These are phyloP conservation scores for Drosophila tristis DNA, from an alignment of 1,140 invertebrate genomes.

Conservation along the genomic window DNA sequence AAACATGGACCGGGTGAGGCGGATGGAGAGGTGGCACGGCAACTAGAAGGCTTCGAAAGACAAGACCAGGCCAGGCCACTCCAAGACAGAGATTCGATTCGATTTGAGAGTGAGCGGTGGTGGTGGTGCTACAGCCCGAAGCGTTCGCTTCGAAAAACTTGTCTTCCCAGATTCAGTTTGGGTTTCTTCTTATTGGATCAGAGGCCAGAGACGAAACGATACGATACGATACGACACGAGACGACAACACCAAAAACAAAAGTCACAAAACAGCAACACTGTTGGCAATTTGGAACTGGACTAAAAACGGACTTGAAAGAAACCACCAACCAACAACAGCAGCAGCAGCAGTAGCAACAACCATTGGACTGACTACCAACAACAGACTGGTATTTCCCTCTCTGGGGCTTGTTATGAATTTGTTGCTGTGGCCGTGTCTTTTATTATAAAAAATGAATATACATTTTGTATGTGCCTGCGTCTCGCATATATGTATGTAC, in stretches of 20 bases:
- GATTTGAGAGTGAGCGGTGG: constrained; percentile 41
- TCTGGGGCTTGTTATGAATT: constrained; percentile 46
- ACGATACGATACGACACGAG: background rate
- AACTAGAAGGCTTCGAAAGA: constrained; percentile 44
- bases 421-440: constrained; percentile 44
- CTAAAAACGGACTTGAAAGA: constrained; percentile 74
- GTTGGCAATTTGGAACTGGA: constrained; percentile 77
- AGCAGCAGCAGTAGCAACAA: constrained; percentile 30
- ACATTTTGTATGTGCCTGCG: constrained; percentile 58
- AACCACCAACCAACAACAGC: constrained; percentile 48
- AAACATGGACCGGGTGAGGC: constrained; percentile 40
- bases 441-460: constrained; percentile 67
- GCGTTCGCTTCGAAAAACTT: constrained; percentile 64
- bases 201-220: constrained; percentile 21
- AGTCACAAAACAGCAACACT: constrained; percentile 41
- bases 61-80: constrained; percentile 23
- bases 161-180: constrained; percentile 79
- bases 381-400: constrained; percentile 46
- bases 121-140: constrained; percentile 14
- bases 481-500: constrained; percentile 21
- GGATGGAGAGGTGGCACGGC: constrained; percentile 26
- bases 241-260: constrained; percentile 28
- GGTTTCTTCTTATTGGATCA: constrained; percentile 75
- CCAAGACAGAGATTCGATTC: constrained; percentile 24
- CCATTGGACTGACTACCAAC: constrained; percentile 16